Evolutionary conservation across 2,113 vertebrate genomes (phyloP), one percentile per base, ranked within the genome.

Genomic region (Petrocephalus microphthalmus): DNA sequence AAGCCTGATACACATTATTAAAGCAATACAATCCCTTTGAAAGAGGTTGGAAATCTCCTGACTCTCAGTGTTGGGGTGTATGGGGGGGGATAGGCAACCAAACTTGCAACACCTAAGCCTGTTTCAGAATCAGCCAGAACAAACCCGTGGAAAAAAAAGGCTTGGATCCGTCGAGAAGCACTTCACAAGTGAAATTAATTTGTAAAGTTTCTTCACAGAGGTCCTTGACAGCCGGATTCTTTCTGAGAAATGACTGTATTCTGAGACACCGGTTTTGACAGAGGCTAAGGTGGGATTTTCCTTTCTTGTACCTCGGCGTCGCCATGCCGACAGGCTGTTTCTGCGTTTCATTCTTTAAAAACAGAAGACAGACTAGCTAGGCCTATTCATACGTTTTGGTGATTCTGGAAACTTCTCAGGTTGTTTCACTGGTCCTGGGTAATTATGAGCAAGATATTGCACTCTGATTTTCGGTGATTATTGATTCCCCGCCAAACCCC

Each of bases 1-100:
- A 94, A 90, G 91, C 93, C 91, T 93, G 93, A 94, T 92, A 89
- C 91, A 91, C 92, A 91, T 91, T 92, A 93, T 94, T 91, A 93
- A 95, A 94, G 92, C 89, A 91, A 93, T 88, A 94, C 93, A 92
- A 92, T 92, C 91, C 91, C 92, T 92, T 90, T 90, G 29, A 89
- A 93, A 87, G 91, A 81, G 67, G 85, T 83, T 87, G 88, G 88
- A 88, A 90, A 91, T 93, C 89, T 92, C 91, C 90, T 25, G 90
- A 91, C 91, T 91, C 93, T 90, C 91, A 88, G 89, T 90, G 84
- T 87, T 42, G 42, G 42, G 42, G 42, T 90, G 84, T 53, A 88
- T 90, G 87, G 17, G 0, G 64, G 49, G 17, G 67, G 52, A 11
- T 52, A 49, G 52, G 29, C 37, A 45, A 54, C 37, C 13, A 19